phyloP scores from a whole-genome alignment of 2,888 invertebrate genomes.

The Drosophila buzzatii region DNA sequence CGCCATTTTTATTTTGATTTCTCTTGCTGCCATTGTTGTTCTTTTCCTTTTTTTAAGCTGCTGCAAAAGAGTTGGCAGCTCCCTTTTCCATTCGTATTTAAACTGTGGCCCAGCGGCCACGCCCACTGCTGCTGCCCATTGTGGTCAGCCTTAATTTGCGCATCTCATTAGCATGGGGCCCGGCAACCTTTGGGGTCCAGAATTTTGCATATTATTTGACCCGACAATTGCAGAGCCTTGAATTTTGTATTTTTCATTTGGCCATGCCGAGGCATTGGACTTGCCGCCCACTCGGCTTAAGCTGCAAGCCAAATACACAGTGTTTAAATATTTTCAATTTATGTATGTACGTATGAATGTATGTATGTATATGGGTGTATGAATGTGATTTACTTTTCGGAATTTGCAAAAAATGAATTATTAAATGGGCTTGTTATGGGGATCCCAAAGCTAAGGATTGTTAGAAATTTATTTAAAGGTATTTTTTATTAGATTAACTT shows the following conservation, averaged over 20 bases:
- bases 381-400: neutral
- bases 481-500: neutral
- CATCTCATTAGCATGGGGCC: constrained; percentile 36
- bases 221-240: constrained; percentile 22
- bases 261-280: neutral
- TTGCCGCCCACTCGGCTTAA: neutral
- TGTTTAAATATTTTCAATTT: constrained; percentile 13
- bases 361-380: neutral
- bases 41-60: neutral
- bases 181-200: neutral
- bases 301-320: neutral
- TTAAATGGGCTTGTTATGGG: neutral
- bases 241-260: constrained; percentile 1
- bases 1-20: neutral
- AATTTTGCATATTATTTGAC: constrained; percentile 23
- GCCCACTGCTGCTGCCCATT: constrained; percentile 3
- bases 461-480: neutral
- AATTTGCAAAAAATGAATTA: neutral
- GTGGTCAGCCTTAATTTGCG: constrained; percentile 40
- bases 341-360: neutral
- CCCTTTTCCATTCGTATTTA: constrained; percentile 1
- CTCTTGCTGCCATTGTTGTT: neutral
- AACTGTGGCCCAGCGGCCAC: neutral
- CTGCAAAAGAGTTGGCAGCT: constrained; percentile 29
- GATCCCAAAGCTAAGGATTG: neutral